Percentiles rank a stretch among this genome's conserved stretches.
These are phyloP conservation scores for Xestia ashworthii DNA, from an alignment of 2,888 invertebrate genomes.

Conservation along the genomic window DNA sequence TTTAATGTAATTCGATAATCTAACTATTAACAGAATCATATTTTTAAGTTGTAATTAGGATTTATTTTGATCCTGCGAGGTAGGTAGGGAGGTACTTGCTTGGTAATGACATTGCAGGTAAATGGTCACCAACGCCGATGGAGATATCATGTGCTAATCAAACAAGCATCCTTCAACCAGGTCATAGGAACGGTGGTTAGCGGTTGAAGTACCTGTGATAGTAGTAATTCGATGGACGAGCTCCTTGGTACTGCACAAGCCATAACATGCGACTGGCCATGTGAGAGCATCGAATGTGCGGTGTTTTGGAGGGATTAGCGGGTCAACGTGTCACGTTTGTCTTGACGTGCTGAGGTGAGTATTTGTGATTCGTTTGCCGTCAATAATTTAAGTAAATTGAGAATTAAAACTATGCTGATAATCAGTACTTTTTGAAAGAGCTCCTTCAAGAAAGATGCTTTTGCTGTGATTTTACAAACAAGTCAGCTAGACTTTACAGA, in stretches of 20 bases:
- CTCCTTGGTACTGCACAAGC: neutral
- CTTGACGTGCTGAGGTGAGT: neutral
- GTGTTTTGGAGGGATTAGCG: constrained; percentile 27
- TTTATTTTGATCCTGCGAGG: neutral
- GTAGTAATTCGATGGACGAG: neutral
- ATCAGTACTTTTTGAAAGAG: too few relatives aligned
- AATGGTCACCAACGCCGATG: neutral
- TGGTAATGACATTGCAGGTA: neutral
- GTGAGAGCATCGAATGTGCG: neutral
- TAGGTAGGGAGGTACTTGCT: neutral
- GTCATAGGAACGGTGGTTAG: neutral
- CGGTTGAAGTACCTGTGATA: neutral
- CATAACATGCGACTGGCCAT: neutral
- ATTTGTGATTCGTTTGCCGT: too few relatives aligned
- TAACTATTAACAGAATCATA: too few relatives aligned
- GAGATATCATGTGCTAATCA: neutral
- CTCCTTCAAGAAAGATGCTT: too few relatives aligned
- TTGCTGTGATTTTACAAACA: too few relatives aligned
- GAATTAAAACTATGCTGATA: too few relatives aligned
- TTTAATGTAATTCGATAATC: too few relatives aligned
- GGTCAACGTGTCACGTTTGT: constrained; percentile 38
- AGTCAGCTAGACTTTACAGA: too few relatives aligned
- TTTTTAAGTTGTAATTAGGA: too few relatives aligned
- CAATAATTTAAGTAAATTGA: too few relatives aligned
- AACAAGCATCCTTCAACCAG: neutral